Evolutionary conservation across 2,113 vertebrate genomes (phyloP), one percentile per base, ranked within the genome.

Genomic region (Hippopotamus amphibius): DNA sequence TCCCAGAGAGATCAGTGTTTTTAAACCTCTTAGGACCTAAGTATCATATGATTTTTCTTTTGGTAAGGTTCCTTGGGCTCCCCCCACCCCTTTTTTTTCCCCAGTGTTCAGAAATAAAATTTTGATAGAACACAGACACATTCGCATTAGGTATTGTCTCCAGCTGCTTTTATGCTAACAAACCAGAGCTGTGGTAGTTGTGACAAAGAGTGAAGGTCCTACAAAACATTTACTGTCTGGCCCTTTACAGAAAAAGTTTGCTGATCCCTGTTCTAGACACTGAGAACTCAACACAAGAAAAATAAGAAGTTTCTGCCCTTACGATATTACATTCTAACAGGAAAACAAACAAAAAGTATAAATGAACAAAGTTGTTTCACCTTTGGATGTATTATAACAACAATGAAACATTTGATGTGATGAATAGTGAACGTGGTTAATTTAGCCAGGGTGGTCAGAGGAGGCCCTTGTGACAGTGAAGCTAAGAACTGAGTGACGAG

Each of bases 61-160:
- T 94, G 22, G 30, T 90, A 37, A 93, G 48, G 82, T 88, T 97
- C n/a, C 93, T 63, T 95, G 74, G 76, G 26, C 43, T 26, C 91
- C 46, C 28, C 30, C 7, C n/a, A n/a, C 19, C 7, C 19, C 19
- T 16, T 55, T 55, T 55, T 55, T 55, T 53, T 53, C 68, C 61
- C 53, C 15, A 46, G 41, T 66, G 16, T 85, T 72, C 13, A 14
- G 46, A 50, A 43, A 24, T 74, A 37, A 72, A 86, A 17, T 19
- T 74, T 59, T 46, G 76, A 68, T 22, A 21, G 22, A 30, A 85
- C 46, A 50, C 1, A 72, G 21, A 30, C 11, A 50, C 17, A 37
- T 7, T 65, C 21, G 8, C n/a, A 30, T 43, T 66, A 43, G 12
- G 41, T 93, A 8, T 53, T 50, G 28, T 66, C 72, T 41, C 2